phyloP scores from a whole-genome alignment of 2,888 invertebrate genomes.

The Drosophila atroscutellata region DNA sequence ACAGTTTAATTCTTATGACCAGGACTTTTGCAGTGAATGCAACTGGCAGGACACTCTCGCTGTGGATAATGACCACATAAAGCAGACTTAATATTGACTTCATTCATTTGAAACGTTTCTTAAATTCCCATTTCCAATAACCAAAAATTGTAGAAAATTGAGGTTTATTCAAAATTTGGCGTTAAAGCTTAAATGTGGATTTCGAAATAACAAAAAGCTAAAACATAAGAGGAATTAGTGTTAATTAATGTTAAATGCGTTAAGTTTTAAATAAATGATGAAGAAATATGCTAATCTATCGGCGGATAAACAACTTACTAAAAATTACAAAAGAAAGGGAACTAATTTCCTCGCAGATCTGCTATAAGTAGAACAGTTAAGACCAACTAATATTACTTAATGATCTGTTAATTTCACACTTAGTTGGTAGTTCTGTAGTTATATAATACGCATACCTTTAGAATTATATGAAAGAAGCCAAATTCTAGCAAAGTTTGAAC shows the following conservation, averaged over 20 bases:
- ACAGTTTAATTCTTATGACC: background rate
- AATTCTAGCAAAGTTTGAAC: background rate
- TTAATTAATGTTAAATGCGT: background rate
- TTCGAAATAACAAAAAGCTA: background rate
- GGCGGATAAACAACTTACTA: too few relatives aligned
- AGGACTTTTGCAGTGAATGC: slow-evolving; percentile 6
- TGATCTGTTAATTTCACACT: too few relatives aligned
- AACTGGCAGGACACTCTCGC: slow-evolving; percentile 20
- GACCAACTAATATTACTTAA: too few relatives aligned
- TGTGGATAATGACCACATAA: slow-evolving; percentile 18
- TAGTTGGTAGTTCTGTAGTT: too few relatives aligned
- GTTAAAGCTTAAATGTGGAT: slow-evolving; percentile 5
- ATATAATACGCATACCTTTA: too few relatives aligned
- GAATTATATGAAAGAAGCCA: background rate
- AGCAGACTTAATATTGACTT: slow-evolving; percentile 14
- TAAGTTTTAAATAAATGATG: too few relatives aligned
- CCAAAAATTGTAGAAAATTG: background rate
- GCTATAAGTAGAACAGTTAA: too few relatives aligned
- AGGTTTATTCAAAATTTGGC: background rate
- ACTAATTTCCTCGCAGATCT: background rate
- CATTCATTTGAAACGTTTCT: background rate
- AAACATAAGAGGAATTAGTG: too few relatives aligned
- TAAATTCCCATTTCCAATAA: background rate
- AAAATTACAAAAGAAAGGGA: background rate
- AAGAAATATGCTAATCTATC: too few relatives aligned